Conservation (phyloP, 2,888 invertebrate genomes). For the Amiota communis region DNA sequence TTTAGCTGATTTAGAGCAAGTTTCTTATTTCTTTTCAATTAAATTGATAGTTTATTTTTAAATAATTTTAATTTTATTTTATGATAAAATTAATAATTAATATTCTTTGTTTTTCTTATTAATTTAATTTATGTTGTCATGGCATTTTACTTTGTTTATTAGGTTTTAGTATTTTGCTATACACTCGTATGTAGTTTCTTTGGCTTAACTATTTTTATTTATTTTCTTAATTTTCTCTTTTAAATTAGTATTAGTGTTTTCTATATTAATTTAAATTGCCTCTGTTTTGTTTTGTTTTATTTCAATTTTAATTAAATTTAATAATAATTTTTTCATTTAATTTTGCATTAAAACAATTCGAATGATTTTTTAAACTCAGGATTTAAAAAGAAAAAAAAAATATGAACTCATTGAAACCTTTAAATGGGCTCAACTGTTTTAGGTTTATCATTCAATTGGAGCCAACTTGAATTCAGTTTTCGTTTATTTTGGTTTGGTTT, state of each 20-base stretch:
- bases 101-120: not conserved
- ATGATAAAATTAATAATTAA: conserved; percentile 37
- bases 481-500: not conserved
- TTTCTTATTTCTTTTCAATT: conserved; percentile 14
- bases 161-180: not conserved
- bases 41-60: conserved; percentile 8
- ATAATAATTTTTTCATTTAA: no score
- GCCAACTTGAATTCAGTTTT: not conserved
- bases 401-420: not conserved
- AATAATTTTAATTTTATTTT: conserved; percentile 9
- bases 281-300: no score
- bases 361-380: not conserved
- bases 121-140: conserved; percentile 19
- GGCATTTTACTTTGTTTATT: not conserved
- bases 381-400: not conserved
- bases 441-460: not conserved
- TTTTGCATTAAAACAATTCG: not conserved
- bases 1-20: conserved; percentile 7
- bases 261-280: not conserved
- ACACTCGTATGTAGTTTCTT: no score
- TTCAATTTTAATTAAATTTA: no score
- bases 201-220: conserved; percentile 15
- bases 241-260: not conserved
- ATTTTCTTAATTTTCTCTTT: not conserved
- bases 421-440: not conserved